phyloP scores from a whole-genome alignment of 2,797 vertebrate species.

The Anisognathus igniventris region DNA sequence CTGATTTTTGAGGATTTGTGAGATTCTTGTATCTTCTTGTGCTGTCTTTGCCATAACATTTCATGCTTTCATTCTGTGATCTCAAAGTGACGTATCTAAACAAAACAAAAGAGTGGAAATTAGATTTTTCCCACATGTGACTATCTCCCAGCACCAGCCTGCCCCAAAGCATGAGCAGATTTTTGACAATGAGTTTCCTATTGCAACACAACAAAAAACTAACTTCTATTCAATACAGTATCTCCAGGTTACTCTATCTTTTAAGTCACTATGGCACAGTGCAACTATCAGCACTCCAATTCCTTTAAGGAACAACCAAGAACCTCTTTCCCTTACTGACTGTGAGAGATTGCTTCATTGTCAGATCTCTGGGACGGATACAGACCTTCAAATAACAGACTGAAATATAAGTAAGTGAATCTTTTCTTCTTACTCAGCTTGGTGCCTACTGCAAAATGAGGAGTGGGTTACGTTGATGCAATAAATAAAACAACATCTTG shows the following conservation, averaged over 20 bases:
- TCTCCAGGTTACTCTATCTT: not conserved
- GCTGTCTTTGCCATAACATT: conserved; percentile 8
- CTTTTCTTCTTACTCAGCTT: not conserved
- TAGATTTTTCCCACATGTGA: not conserved
- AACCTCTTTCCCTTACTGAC: not conserved
- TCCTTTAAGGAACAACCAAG: not conserved
- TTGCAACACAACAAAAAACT: not conserved
- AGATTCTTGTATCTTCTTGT: conserved; percentile 13
- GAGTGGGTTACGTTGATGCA: not conserved
- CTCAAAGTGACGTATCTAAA: conserved; percentile 26
- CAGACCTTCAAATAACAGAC: not conserved
- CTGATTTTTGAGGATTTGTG: conserved; percentile 17
- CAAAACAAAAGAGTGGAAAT: not conserved
- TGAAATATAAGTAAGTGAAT: not conserved
- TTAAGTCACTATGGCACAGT: not conserved
- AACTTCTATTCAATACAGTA: not conserved
- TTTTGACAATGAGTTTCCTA: not conserved
- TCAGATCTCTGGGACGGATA: not conserved
- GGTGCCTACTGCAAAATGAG: not conserved
- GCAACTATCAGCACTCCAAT: not conserved
- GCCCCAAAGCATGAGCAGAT: not conserved
- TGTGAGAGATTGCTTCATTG: not conserved
- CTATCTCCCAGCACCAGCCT: not conserved
- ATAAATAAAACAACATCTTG: not conserved
- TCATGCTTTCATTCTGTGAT: conserved; percentile 48